phyloP scores from a whole-genome alignment of 2,888 invertebrate genomes.

The Stratiomys singularior region DNA sequence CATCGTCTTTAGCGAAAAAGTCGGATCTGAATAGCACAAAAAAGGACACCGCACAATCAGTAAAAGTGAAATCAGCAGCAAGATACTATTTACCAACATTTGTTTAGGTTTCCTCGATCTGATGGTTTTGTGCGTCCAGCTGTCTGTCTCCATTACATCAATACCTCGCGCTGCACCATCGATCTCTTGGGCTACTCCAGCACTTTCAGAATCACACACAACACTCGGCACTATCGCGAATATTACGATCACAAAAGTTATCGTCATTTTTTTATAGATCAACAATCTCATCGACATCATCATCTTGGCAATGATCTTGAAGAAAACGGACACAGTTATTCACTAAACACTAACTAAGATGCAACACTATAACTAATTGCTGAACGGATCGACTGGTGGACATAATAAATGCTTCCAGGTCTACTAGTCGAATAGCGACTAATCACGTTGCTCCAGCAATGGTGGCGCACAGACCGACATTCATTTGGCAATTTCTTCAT shows the following conservation, averaged over 20 bases:
- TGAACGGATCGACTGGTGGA: background rate
- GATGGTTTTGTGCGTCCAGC: background rate
- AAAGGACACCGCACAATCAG: background rate
- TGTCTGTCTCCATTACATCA: background rate
- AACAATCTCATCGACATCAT: conserved; percentile 19
- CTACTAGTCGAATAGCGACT: conserved; percentile 14
- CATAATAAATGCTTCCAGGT: conserved; percentile 27
- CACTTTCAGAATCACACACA: background rate
- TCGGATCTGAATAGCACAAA: conserved; percentile 11
- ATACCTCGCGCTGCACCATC: background rate
- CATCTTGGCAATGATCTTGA: conserved; percentile 35
- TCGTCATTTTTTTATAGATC: conserved; percentile 31
- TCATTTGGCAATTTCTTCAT: conserved; percentile 32
- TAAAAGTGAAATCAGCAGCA: conserved; percentile 29
- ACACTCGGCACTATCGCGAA: conserved; percentile 3
- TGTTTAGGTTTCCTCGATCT: background rate
- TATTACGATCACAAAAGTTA: conserved; percentile 14
- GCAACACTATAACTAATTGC: conserved; percentile 17
- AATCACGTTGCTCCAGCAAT: conserved; percentile 3
- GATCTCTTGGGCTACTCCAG: too few species aligned
- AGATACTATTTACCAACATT: conserved; percentile 41
- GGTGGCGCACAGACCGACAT: background rate
- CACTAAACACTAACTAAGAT: conserved; percentile 23
- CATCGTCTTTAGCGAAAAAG: conserved; percentile 13
- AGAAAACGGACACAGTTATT: conserved; percentile 9